Conservation (phyloP, 1,140 invertebrate species). For the Grapholita molesta region DNA sequence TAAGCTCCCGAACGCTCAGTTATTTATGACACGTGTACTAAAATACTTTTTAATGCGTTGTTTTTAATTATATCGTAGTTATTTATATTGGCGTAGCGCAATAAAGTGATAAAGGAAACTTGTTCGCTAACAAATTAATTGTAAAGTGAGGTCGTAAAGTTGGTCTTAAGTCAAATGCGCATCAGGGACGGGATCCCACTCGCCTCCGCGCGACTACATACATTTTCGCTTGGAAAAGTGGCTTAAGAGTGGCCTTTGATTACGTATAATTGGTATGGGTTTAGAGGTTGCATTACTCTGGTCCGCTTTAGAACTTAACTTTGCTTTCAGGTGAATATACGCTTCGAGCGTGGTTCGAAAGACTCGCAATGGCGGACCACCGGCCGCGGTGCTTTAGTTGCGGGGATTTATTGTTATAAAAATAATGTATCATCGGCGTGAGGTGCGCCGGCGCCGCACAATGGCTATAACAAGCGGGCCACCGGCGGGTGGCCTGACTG, state of each 20-base stretch:
- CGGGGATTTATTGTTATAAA: constrained; percentile 76
- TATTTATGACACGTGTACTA: background rate
- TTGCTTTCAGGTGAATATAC: constrained; percentile 32
- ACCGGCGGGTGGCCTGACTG: background rate
- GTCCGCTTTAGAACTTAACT: constrained; percentile 19
- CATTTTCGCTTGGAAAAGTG: background rate
- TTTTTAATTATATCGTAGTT: constrained; percentile 14
- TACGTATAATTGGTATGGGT: background rate
- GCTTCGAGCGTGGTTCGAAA: constrained; percentile 32
- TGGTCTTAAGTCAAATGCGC: constrained; percentile 14
- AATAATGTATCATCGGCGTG: constrained; percentile 73
- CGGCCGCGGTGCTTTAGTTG: constrained; percentile 68
- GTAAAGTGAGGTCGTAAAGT: constrained; percentile 17
- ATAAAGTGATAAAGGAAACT: constrained; percentile 15
- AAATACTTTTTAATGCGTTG: background rate
- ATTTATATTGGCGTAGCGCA: background rate
- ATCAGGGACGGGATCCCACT: background rate
- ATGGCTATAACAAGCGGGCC: constrained; percentile 65
- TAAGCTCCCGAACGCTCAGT: background rate
- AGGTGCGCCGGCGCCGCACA: constrained; percentile 42
- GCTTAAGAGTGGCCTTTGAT: background rate
- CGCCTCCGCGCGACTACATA: background rate
- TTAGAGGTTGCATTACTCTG: background rate
- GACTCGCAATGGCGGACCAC: constrained; percentile 53
- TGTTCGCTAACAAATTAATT: constrained; percentile 19